Evolutionary conservation across 2,888 invertebrate species (phyloP).

Genomic region (Stenolophus ochropezus): DNA sequence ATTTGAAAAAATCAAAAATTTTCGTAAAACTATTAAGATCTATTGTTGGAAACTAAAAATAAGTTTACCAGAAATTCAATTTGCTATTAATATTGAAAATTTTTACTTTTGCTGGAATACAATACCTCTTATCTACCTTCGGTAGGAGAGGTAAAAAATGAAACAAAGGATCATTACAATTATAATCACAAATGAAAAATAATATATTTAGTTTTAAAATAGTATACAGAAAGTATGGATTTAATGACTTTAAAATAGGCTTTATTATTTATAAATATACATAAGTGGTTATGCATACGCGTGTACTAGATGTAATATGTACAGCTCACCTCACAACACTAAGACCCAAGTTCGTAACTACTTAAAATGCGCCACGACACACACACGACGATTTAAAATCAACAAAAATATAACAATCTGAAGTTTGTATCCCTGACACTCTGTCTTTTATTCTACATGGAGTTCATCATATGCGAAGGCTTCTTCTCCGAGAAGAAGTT

Average conservation of each 20-base stretch:
- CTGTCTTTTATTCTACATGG: conserved; percentile 67
- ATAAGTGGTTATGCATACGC: conserved; percentile 39
- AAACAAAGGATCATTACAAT: too few species aligned
- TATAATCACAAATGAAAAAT: background rate
- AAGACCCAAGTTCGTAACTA: conserved; percentile 49
- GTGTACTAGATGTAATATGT: conserved; percentile 20
- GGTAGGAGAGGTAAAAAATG: background rate
- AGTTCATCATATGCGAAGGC: conserved; percentile 71
- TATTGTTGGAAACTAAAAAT: too few species aligned
- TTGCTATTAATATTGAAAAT: too few species aligned
- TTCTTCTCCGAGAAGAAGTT: conserved; percentile 92
- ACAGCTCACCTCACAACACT: conserved; percentile 51
- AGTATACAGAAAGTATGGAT: background rate
- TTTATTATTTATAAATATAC: conserved; percentile 54
- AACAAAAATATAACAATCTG: conserved; percentile 49
- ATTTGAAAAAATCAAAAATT: too few species aligned
- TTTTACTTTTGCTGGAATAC: too few species aligned
- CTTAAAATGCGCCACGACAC: conserved; percentile 50
- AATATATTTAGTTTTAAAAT: background rate
- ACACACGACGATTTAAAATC: conserved; percentile 50
- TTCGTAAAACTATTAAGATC: too few species aligned
- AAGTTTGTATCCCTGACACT: conserved; percentile 33
- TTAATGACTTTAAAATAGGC: conserved; percentile 48
- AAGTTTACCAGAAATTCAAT: too few species aligned
- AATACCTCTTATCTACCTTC: too few species aligned